A percentile compares a stretch with the other conserved stretches of the same genome.
phyloP scores from a whole-genome alignment of 2,797 vertebrate species.

The Cuculus canorus region DNA sequence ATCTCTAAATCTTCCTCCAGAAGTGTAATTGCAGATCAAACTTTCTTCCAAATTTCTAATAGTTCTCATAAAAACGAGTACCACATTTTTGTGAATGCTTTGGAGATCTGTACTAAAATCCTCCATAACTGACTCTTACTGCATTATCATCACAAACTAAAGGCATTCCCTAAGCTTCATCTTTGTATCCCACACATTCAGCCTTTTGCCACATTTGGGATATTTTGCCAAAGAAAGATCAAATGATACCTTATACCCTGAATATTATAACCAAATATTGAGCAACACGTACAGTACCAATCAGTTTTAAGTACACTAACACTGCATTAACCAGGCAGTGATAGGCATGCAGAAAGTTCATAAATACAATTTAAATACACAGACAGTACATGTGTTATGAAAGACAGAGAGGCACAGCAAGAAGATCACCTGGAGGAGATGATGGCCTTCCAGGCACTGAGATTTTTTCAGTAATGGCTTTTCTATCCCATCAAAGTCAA shows the following conservation, averaged over 20 bases:
- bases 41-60: no score
- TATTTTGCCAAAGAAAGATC: not conserved
- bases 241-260: not conserved
- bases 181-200: not conserved
- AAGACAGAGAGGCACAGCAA: not conserved
- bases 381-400: not conserved
- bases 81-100: not conserved
- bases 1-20: not conserved
- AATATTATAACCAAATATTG: not conserved
- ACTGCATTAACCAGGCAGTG: not conserved
- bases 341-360: not conserved
- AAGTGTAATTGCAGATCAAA: not conserved
- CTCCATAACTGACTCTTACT: not conserved
- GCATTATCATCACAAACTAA: rapidly evolving
- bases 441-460: not conserved
- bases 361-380: not conserved
- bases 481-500: not conserved
- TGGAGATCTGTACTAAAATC: not conserved
- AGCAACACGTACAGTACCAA: rapidly evolving
- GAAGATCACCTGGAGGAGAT: rapidly evolving
- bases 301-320: not conserved
- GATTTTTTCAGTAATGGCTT: not conserved
- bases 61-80: not conserved
- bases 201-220: not conserved
- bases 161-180: not conserved